phyloP scores from a whole-genome alignment of 2,113 vertebrate species.

The Pygoscelis antarcticus region DNA sequence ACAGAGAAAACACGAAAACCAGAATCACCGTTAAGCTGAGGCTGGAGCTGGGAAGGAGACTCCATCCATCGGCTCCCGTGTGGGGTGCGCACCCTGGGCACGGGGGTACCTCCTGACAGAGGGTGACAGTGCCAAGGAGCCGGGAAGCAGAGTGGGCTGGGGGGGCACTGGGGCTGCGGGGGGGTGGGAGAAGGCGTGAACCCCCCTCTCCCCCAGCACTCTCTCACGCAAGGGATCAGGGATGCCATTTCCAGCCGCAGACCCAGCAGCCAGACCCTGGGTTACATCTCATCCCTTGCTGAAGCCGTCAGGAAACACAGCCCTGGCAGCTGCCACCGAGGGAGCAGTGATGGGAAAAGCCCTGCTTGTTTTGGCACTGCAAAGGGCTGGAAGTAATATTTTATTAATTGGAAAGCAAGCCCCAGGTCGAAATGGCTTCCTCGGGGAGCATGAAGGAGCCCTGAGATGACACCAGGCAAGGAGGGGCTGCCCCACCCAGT shows the following conservation, averaged over 20 bases:
- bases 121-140: not conserved
- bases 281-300: not conserved
- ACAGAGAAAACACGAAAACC: not conserved
- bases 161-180: rapidly evolving
- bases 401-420: not conserved
- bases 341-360: not conserved
- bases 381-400: not conserved
- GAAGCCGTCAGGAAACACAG: not conserved
- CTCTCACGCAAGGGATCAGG: rapidly evolving
- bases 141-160: not conserved
- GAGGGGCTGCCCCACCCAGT: not conserved
- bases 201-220: not conserved
- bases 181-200: not conserved
- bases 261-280: not conserved
- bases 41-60: not conserved
- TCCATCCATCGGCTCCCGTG: not conserved
- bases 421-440: not conserved
- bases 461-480: not conserved
- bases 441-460: not conserved
- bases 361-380: not conserved
- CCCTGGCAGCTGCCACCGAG: not conserved
- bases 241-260: not conserved
- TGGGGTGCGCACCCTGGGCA: not conserved
- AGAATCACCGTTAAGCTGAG: not conserved
- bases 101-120: not conserved